Percentiles rank a stretch among this genome's conserved stretches.
Evolutionary conservation across 1,140 invertebrate genomes (phyloP).

Genomic region (Mycetomoellerius zeteki): DNA sequence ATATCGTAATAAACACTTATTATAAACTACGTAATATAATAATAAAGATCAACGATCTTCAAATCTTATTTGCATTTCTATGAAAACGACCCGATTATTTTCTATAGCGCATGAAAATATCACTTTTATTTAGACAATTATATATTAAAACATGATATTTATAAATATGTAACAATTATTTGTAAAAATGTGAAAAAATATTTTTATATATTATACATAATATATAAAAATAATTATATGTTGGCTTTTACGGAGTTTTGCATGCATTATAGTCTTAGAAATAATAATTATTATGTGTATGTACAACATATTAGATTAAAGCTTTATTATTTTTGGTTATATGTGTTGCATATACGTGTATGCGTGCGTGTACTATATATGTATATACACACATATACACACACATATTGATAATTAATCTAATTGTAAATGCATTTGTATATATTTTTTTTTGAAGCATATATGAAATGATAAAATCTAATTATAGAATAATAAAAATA

Average conservation of each 20-base stretch:
- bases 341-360: too few relatives aligned
- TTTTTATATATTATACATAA: too few relatives aligned
- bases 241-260: slow-evolving; percentile 16
- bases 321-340: neutral
- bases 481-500: neutral
- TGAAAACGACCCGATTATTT: slow-evolving; percentile 46
- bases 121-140: slow-evolving; percentile 9
- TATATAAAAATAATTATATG: neutral
- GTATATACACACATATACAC: too few relatives aligned
- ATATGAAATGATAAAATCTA: neutral
- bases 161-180: too few relatives aligned
- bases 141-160: neutral
- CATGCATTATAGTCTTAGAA: slow-evolving; percentile 3
- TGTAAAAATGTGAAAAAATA: too few relatives aligned
- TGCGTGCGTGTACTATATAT: too few relatives aligned
- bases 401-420: neutral
- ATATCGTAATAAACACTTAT: slow-evolving; percentile 76
- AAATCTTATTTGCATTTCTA: slow-evolving; percentile 74
- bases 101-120: neutral
- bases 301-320: neutral
- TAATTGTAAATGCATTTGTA: neutral
- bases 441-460: slow-evolving; percentile 2
- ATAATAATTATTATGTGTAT: neutral
- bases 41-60: slow-evolving; percentile 83
- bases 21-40: slow-evolving; percentile 82